Evolutionary conservation across 1,140 invertebrate genomes (phyloP).

Genomic region (Aphelinus certus): DNA sequence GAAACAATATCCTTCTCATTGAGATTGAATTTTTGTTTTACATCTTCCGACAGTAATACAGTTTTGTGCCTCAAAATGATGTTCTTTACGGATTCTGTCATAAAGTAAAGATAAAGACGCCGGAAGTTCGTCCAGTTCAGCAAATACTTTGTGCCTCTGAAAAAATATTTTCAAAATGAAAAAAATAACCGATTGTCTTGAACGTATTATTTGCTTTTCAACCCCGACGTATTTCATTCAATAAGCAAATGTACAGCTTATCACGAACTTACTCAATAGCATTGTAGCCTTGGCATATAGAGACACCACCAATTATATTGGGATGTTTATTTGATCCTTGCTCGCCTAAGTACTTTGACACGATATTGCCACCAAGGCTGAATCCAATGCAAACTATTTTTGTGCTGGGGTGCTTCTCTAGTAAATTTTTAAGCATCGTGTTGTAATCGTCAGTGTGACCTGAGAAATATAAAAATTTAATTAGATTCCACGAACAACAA

Average conservation of each 20-base stretch:
- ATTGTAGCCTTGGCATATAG: slow-evolving; percentile 92
- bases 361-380: slow-evolving; percentile 88
- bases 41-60: slow-evolving; percentile 78
- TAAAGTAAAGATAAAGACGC: slow-evolving; percentile 88
- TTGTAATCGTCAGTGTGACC: slow-evolving; percentile 87
- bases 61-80: slow-evolving; percentile 83
- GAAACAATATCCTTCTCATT: slow-evolving; percentile 84
- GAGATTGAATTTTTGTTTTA: slow-evolving; percentile 74
- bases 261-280: slow-evolving; percentile 79
- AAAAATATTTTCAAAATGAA: slow-evolving; percentile 24
- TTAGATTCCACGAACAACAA: neutral
- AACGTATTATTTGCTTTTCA: neutral
- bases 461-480: slow-evolving; percentile 54
- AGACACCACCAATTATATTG: slow-evolving; percentile 86
- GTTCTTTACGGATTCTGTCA: slow-evolving; percentile 90
- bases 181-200: neutral
- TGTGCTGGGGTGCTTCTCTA: slow-evolving; percentile 77
- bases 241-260: neutral
- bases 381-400: slow-evolving; percentile 87
- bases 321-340: slow-evolving; percentile 68
- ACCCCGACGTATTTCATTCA: neutral
- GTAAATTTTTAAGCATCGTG: slow-evolving; percentile 79
- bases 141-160: slow-evolving; percentile 79
- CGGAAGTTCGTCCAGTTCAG: slow-evolving; percentile 89
- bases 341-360: slow-evolving; percentile 90